Conservation (phyloP, 1,140 invertebrate genomes). For the Plutomurus gul region DNA sequence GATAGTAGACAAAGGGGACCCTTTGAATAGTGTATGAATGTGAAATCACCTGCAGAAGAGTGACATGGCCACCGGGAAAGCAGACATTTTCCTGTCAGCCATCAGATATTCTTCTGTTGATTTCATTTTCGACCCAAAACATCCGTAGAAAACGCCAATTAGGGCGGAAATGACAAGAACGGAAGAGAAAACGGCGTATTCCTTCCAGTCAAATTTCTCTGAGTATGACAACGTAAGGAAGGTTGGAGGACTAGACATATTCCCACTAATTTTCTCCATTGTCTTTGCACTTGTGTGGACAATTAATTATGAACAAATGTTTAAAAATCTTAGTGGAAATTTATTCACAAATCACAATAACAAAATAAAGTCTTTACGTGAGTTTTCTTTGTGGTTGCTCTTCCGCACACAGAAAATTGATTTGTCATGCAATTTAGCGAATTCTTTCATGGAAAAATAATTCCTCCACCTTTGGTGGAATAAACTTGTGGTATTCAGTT, state of each 20-base stretch:
- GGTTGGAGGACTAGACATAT: neutral
- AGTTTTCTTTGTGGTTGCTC: no score
- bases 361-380: no score
- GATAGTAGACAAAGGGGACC: no score
- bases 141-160: slow-evolving; percentile 81
- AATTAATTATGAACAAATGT: no score
- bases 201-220: slow-evolving; percentile 53
- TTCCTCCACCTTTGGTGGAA: no score
- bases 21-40: neutral
- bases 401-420: no score
- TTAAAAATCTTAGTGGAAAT: no score
- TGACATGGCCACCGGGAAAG: slow-evolving; percentile 77
- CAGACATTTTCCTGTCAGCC: slow-evolving; percentile 74
- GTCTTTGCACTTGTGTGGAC: neutral
- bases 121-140: slow-evolving; percentile 71
- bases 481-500: no score
- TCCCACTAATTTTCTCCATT: no score
- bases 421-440: no score
- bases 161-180: slow-evolving; percentile 72
- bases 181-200: slow-evolving; percentile 65
- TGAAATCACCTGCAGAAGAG: slow-evolving; percentile 65
- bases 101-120: slow-evolving; percentile 76
- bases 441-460: no score
- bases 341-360: no score
- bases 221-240: neutral